Percentiles rank a stretch among this genome's conserved stretches.
phyloP scores from a whole-genome alignment of 2,888 invertebrate genomes.

The Axea sp. region DNA sequence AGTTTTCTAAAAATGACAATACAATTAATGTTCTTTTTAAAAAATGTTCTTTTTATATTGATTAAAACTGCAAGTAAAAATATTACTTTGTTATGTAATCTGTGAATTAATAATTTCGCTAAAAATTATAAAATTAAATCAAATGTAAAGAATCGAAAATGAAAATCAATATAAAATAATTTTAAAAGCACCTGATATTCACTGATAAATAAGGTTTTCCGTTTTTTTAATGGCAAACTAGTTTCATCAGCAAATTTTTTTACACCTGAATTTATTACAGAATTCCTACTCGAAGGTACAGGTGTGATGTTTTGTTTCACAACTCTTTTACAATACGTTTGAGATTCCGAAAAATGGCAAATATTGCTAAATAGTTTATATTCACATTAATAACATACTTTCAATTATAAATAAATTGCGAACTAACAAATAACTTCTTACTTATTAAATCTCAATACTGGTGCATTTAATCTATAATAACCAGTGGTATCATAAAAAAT shows the following conservation, averaged over 20 bases:
- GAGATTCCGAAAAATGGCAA: neutral
- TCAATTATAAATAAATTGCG: too few species aligned
- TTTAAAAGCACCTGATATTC: constrained; percentile 17
- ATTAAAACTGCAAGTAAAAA: too few species aligned
- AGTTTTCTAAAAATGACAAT: too few species aligned
- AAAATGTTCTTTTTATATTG: too few species aligned
- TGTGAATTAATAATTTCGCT: too few species aligned
- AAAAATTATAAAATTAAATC: too few species aligned
- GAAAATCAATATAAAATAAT: neutral
- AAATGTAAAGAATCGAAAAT: neutral
- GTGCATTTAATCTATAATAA: constrained; percentile 65
- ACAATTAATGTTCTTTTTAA: too few species aligned
- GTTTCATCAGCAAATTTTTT: constrained; percentile 23
- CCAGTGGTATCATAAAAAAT: constrained; percentile 69
- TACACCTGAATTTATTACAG: neutral
- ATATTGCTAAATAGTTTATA: too few species aligned
- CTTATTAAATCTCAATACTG: constrained; percentile 62
- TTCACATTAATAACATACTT: too few species aligned
- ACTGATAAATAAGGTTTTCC: constrained; percentile 17
- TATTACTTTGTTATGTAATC: too few species aligned
- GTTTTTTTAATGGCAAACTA: constrained; percentile 39
- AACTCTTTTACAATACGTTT: neutral
- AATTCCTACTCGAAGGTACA: neutral
- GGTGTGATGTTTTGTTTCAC: neutral
- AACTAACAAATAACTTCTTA: constrained; percentile 6